These are phyloP conservation scores for Gnatocerus cornutus DNA, from an alignment of 2,888 invertebrate genomes.

Conservation along the genomic window DNA sequence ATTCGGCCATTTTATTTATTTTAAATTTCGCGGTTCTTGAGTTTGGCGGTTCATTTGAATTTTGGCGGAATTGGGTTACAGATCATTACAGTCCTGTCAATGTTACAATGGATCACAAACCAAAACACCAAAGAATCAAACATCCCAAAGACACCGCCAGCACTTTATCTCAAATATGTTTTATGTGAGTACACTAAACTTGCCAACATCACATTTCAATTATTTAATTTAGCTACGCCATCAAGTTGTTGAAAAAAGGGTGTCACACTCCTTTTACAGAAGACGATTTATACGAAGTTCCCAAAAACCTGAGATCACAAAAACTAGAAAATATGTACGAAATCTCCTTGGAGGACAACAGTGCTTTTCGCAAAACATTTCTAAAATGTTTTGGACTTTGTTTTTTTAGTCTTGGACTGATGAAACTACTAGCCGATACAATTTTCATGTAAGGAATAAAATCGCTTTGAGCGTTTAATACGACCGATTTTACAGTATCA, in stretches of 20 bases:
- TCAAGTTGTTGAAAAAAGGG: constrained; percentile 2
- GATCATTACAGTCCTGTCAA: no score
- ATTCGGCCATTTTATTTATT: no score
- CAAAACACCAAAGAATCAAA: background rate
- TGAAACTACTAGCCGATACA: constrained; percentile 6
- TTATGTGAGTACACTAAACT: background rate
- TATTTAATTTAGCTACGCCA: background rate
- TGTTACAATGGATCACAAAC: background rate
- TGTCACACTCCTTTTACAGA: background rate
- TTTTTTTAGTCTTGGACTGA: constrained; percentile 1
- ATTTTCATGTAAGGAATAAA: background rate
- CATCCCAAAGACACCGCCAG: background rate
- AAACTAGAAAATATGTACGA: background rate
- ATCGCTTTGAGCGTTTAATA: background rate
- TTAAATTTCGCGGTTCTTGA: no score
- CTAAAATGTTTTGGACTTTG: background rate
- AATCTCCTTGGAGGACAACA: background rate
- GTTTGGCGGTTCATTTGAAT: no score
- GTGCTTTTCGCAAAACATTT: no score
- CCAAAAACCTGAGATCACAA: background rate
- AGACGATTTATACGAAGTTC: background rate
- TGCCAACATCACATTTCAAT: background rate
- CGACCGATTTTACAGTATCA: background rate
- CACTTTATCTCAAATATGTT: background rate
- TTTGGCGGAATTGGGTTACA: no score